Base-by-base conservation (phyloP, 2,888 invertebrate genomes). In the Heteromyza rotundicornis region DNA sequence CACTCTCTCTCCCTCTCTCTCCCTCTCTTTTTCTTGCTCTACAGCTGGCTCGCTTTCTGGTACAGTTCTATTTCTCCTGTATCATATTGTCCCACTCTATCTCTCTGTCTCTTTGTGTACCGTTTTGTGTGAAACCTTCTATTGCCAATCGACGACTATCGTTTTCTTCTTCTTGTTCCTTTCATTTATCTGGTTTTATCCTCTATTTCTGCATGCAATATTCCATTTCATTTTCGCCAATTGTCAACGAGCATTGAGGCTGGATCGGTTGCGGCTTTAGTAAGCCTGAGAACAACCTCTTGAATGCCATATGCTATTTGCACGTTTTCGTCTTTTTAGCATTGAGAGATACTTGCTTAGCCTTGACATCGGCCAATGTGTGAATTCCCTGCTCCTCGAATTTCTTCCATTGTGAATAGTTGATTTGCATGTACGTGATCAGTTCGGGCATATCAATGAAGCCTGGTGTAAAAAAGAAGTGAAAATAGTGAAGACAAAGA, bases 361-460 rank as follows among this genome's bases (percentile, higher is more conserved):
- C 84, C 72, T 86, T 86, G 56, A 92, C 88, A 75, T 92, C 92
- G 23, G 87, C 88, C 68, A 91, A 75, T 5, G 91, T 90, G 64
- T 89, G 89, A 70, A 90, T 88, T 55, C 91, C 91, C 68, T 90
- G 89, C 66, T 91, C 91, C 77, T 91, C 90, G 72, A 89, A 87
- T 73, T 94, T 92, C 77, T 93, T 93, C 96, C 97, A 97, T 80
- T 92, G 93, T 60, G 90, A 87, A 84, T 96, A 95, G 85, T 97
- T 97, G 76, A 86, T 86, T 72, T 92, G 88, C 84, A 96, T 91
- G 82, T 93, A 90, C 14, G 88, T 87, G 67, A 96, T 90, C 69
- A 96, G 85, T 83, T 96, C 95, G 1, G 96, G 96, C 88, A 96
- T 92, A 81, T 96, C 95, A 78, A 95, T 91, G 84, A 96, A 95